Base-by-base conservation (phyloP, 2,888 invertebrate genomes). In the Drosophila setosimentum region DNA sequence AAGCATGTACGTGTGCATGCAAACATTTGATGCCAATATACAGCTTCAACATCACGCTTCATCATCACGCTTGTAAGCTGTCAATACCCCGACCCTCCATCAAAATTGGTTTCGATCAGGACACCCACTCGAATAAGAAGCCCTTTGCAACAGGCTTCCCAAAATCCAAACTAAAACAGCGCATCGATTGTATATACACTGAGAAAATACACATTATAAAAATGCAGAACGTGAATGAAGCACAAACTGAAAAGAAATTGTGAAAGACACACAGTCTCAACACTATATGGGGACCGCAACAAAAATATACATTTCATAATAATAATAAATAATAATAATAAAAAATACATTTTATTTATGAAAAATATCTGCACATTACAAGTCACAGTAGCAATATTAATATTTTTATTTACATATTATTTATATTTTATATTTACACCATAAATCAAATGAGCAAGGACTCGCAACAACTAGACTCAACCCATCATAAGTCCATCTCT, bases 21-120 rank as follows among this genome's bases (percentile, higher is more conserved):
- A 53, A 53, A 59, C 68, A 55, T 74, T 57, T 77, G 51, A 68
- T 61, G 37, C 42, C 71, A 70, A 78, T 78, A 82, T 75, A 61
- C 74, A 70, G 66, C 68, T 64, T 32, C 65, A 59, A 75, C 72
- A 59, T 78, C 72, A 70, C 65, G 69, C 72, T 61, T 8, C 61
- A 27, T 60, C 57, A 72, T 50, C 54, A n/a, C n/a, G n/a, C n/a
- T n/a, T n/a, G n/a, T 58, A 59, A 73, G 76, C 75, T 74, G 57
- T 53, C 76, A 72, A 67, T 67, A 35, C 32, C 33, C 58, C 60
- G 57, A 29, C 2, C 13, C 18, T 27, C 49, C 21, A 18, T 57
- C 37, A 33, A 42, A 49, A 24, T 13, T 21, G 54, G 37, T 45
- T n/a, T 21, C 24, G 24, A 30, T 45, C n/a, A 50, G 53, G 29